Base-by-base conservation (phyloP, 2,113 vertebrate species). In the Podilymbus podiceps region DNA sequence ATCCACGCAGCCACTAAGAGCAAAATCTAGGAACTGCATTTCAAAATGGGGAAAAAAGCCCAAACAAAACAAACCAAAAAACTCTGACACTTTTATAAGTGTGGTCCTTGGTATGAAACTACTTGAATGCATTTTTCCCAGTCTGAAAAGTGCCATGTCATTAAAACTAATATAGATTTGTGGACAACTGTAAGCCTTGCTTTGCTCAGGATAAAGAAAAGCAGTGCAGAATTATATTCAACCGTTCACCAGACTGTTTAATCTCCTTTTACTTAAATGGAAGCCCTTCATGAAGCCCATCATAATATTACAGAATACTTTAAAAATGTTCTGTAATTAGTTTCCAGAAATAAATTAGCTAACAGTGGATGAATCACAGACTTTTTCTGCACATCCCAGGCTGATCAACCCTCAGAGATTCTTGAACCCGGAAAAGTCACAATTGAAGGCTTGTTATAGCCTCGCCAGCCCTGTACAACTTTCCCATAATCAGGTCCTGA, bases 341-440 rank as follows among this genome's bases (percentile, higher is more conserved):
- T 75, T 92, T 94, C 50, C 60, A 91, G 68, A 90, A 91, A 87
- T 81, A 92, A 93, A 85, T 84, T 80, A 89, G 21, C 64, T 78
- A 85, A 77, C n/a, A 67, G 55, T 27, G 23, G 82, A 87, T 89
- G 35, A 81, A 87, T 72, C 42, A 89, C 47, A 74, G 64, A 24
- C 8, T 28, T 93, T 76, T 84, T 78, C 80, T 89, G 44, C n/a
- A 35, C 44, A 85, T 18, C 19, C 8, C 10, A 50, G n/a, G 27
- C 28, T 68, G 86, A 84, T 71, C 79, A 95, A 27, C 28, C 52
- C 73, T 94, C 38, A 73, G 76, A 94, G 60, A 64, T 78, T 44
- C 14, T 15, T 71, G n/a, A 83, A 62, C 47, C 69, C 87, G 64
- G 17, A 92, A 75, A 64, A 75, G 52, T 42, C 73, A 52, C 35